Conservation (phyloP, 2,797 vertebrate genomes). For the Acanthurus leucopareius region DNA sequence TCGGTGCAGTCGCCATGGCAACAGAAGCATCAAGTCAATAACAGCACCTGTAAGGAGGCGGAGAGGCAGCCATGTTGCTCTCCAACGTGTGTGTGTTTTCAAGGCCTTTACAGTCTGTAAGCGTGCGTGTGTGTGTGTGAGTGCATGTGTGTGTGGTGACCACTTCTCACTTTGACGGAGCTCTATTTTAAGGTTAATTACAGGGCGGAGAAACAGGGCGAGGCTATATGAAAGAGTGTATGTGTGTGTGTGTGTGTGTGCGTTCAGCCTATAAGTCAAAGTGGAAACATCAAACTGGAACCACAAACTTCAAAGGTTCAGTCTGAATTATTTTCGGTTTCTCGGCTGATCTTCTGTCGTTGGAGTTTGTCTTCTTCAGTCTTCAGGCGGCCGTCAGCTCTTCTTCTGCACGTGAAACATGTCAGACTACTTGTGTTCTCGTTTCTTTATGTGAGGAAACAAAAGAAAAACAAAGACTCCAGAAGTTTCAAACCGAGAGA, state of each 20-base stretch:
- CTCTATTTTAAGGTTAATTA: conserved; percentile 54
- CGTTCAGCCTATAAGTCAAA: neutral
- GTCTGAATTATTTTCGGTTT: no score
- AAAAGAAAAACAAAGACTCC: no score
- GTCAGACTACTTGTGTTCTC: no score
- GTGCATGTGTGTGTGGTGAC: conserved; percentile 37
- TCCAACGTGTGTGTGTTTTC: conserved; percentile 16
- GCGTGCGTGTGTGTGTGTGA: conserved; percentile 32
- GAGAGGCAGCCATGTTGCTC: conserved; percentile 9
- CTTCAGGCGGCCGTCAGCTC: no score
- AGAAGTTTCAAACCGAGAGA: no score
- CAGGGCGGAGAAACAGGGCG: conserved; percentile 42
- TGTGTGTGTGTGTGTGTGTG: conserved; percentile 12
- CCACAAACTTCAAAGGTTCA: neutral
- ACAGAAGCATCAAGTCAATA: neutral
- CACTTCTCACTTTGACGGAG: conserved; percentile 39
- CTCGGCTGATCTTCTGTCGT: no score
- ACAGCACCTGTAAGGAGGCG: conserved; percentile 17
- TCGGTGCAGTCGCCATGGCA: neutral
- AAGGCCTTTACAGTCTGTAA: neutral
- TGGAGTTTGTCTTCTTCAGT: no score
- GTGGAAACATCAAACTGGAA: neutral
- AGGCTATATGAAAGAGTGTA: conserved; percentile 17
- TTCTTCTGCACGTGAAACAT: no score
- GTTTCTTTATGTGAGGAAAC: no score